Conservation (phyloP, 1,140 invertebrate species). For the Bombus sylvicola region DNA sequence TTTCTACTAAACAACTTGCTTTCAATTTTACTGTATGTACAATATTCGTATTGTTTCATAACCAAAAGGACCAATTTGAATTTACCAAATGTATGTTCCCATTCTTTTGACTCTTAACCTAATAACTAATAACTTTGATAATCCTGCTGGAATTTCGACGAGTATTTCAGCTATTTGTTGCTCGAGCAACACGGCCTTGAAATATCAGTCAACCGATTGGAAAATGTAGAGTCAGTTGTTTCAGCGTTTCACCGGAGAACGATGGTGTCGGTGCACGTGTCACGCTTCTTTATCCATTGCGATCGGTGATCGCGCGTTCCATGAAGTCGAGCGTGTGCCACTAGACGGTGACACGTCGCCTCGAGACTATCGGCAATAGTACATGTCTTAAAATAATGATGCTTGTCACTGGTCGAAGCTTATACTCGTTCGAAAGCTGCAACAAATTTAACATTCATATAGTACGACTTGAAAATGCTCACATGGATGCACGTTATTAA, state of each 20-base stretch:
- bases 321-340: neutral
- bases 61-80: neutral
- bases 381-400: conserved; percentile 16
- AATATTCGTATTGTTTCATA: too few species aligned
- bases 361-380: conserved; percentile 2
- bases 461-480: neutral
- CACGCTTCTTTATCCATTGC: conserved; percentile 17
- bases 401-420: conserved; percentile 3
- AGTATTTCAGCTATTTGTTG: neutral
- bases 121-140: neutral
- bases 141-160: conserved; percentile 24
- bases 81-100: neutral
- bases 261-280: conserved; percentile 20
- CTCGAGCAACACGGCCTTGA: conserved; percentile 12
- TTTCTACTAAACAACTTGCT: too few species aligned
- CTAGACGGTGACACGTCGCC: neutral
- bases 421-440: neutral
- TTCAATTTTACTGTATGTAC: too few species aligned
- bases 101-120: neutral
- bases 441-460: neutral
- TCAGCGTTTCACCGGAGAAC: neutral
- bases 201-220: conserved; percentile 26
- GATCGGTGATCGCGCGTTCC: conserved; percentile 7
- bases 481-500: neutral
- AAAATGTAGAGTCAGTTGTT: conserved; percentile 33